Percentiles rank a stretch among this genome's conserved stretches.
Conservation (phyloP, 37 sponge, comb jelly and placozoan genomes). For the Mnemiopsis leidyi region DNA sequence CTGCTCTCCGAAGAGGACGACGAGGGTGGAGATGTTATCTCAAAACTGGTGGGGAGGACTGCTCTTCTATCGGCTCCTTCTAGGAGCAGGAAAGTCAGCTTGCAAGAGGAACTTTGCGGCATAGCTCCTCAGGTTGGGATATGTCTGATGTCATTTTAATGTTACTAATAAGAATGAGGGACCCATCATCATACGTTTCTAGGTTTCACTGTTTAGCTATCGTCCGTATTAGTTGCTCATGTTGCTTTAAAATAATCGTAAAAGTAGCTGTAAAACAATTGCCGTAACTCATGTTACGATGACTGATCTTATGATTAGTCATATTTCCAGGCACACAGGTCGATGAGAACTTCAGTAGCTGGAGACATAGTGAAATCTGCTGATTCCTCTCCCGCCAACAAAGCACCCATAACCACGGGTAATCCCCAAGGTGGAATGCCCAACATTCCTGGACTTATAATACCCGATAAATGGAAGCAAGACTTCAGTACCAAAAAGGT, state of each 20-base stretch:
- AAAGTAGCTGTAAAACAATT: too few species aligned
- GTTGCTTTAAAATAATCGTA: too few species aligned
- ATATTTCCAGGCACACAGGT: not conserved
- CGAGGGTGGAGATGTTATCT: conserved; percentile 14
- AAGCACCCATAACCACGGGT: not conserved
- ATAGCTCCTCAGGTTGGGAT: conserved; percentile 30
- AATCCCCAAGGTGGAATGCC: not conserved
- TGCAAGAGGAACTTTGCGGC: conserved; percentile 61
- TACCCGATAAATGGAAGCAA: conserved; percentile 45
- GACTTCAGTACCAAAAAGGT: not conserved
- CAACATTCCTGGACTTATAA: conserved; percentile 31
- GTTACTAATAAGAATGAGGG: too few species aligned
- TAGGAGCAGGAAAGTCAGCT: conserved; percentile 38
- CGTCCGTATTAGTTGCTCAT: too few species aligned
- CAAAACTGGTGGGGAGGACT: conserved; percentile 11
- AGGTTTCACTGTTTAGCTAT: too few species aligned
- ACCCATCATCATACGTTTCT: too few species aligned
- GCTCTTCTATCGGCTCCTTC: conserved; percentile 19
- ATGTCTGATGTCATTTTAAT: not conserved
- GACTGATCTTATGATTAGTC: too few species aligned
- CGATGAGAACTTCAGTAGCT: conserved; percentile 20
- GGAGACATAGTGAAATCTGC: conserved; percentile 43
- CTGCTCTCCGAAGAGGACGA: not conserved
- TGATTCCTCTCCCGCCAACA: conserved; percentile 7
- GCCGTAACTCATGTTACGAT: too few species aligned